These are phyloP conservation scores for Apostichopus parvimensis DNA, from an alignment of 35 echinoderm and acorn worm species.

Conservation along the genomic window DNA sequence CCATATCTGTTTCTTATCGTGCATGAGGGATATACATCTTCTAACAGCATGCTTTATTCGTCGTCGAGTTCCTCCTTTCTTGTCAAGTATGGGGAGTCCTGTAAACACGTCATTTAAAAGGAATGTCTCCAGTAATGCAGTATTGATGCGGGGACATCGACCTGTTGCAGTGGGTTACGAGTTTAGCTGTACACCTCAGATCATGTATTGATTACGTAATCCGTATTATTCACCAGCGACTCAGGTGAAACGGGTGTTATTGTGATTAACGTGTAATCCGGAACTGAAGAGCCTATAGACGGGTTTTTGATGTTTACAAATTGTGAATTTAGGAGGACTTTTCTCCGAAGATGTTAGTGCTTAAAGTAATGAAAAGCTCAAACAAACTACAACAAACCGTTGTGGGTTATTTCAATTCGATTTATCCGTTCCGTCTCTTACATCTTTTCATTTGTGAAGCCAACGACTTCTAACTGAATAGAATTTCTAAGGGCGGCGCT, in stretches of 20 bases:
- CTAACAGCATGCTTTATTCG: no score
- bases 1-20: no score
- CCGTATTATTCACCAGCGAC: background rate
- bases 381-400: no score
- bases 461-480: no score
- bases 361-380: no score
- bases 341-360: slow-evolving; percentile 2
- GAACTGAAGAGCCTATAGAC: background rate
- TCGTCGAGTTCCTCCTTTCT: no score
- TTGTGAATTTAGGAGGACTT: background rate
- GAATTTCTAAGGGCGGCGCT: no score
- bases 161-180: background rate
- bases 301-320: background rate
- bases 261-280: slow-evolving; percentile 10
- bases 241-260: background rate
- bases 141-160: background rate
- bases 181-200: background rate
- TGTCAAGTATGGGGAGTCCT: no score
- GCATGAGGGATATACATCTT: no score
- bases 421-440: no score
- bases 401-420: no score
- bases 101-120: background rate
- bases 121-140: background rate
- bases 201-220: slow-evolving; percentile 1
- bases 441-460: no score